A percentile compares a stretch with the other conserved stretches of the same genome.
phyloP scores from a whole-genome alignment of 2,797 vertebrate genomes.

The Carcharodon carcharias region DNA sequence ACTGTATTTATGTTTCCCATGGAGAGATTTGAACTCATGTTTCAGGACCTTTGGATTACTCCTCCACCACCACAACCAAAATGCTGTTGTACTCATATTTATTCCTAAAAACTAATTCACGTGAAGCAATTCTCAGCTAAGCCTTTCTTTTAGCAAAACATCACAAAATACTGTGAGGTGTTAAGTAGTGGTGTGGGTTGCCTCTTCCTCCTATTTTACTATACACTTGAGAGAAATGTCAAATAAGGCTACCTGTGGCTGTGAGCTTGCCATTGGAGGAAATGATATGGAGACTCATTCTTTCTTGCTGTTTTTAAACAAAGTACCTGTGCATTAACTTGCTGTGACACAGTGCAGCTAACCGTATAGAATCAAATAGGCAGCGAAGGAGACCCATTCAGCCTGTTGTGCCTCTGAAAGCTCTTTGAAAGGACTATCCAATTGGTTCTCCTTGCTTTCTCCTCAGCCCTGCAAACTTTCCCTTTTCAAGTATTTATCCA shows the following conservation, averaged over 20 bases:
- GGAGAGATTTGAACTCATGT: not conserved
- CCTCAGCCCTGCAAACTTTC: not conserved
- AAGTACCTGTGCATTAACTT: not conserved
- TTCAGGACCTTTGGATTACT: not conserved
- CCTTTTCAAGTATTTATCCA: not conserved
- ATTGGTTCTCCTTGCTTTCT: not conserved
- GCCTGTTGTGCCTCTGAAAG: not conserved
- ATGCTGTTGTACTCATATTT: not conserved
- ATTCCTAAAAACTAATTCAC: not conserved
- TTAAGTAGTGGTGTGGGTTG: not conserved
- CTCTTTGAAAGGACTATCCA: not conserved
- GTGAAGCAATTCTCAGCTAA: not conserved
- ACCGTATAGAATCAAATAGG: not conserved
- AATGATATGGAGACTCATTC: not conserved
- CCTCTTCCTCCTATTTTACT: not conserved
- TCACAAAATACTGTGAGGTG: not conserved
- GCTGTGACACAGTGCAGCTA: not conserved
- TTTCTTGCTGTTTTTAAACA: no score
- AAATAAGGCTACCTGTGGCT: not conserved
- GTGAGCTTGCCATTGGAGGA: not conserved
- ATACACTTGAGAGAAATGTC: not conserved
- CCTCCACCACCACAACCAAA: not conserved
- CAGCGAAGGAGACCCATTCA: no score
- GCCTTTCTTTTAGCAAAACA: not conserved
- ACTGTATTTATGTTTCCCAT: not conserved